Evolutionary conservation across 2,888 invertebrate genomes (phyloP), one percentile per base, ranked within the genome.

Genomic region (Aleiodes testaceus): DNA sequence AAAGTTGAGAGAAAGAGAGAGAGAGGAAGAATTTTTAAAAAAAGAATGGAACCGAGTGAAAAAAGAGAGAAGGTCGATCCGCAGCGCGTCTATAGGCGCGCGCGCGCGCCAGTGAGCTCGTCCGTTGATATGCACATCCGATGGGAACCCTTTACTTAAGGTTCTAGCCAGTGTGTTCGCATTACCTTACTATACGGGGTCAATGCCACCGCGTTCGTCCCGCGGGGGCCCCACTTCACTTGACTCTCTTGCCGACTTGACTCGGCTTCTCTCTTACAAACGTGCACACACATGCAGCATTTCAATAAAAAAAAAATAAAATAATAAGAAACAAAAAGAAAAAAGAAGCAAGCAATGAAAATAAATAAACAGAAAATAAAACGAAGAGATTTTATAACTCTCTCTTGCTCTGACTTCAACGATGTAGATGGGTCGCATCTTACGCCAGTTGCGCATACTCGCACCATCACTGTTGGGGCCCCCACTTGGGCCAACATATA

Each of bases 101-200:
- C 36, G 36, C 36, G 36, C 36, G 26, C 26, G 26, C n/a, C 5
- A 36, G 36, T 6, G 36, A 36, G 36, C 36, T 36, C 36, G 36
- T 45, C 59, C 52, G 52, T 63, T 53, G 67, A 72, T 67, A 72
- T 73, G 70, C 73, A 55, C 66, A 71, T 72, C 68, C 76, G 72
- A 76, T 77, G 74, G 71, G 75, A 76, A 74, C 77, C 75, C 75
- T 75, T 77, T 75, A 73, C 72, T 70, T 70, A 74, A 74, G 80
- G 79, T 63, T 81, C 81, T 82, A 83, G 83, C 82, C 63, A 63
- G 63, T 63, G 14, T 84, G 80, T 84, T 84, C 84, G 79, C 84
- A 84, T 83, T 84, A 84, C 83, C 80, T 83, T 82, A 84, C 82
- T 84, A 83, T 84, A 84, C 82, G 84, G 80, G 84, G 84, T 84